Evolutionary conservation across 2,888 invertebrate species (phyloP).

Genomic region (Habroteleia sp.): DNA sequence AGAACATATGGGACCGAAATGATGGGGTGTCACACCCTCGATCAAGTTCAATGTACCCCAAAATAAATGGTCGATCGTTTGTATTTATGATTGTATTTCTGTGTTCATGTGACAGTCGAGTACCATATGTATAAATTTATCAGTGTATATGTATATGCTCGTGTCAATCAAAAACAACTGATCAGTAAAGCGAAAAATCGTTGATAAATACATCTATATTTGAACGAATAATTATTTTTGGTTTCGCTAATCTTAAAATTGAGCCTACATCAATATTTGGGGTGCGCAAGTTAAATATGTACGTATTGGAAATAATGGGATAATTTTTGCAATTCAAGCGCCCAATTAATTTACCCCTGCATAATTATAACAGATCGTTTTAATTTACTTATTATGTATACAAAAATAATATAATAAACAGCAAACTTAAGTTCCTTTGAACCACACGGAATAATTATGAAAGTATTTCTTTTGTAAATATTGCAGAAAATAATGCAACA

Average conservation of each 20-base stretch:
- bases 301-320: slow-evolving; percentile 41
- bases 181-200: slow-evolving; percentile 78
- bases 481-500: too few species aligned
- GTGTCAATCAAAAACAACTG: slow-evolving; percentile 68
- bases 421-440: too few species aligned
- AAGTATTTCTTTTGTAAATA: too few species aligned
- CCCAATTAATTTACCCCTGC: slow-evolving; percentile 13
- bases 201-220: slow-evolving; percentile 76
- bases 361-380: slow-evolving; percentile 28
- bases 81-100: slow-evolving; percentile 67
- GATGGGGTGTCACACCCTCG: slow-evolving; percentile 74
- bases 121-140: slow-evolving; percentile 38
- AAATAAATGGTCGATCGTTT: slow-evolving; percentile 78
- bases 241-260: slow-evolving; percentile 71
- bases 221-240: slow-evolving; percentile 78
- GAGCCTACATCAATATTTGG: slow-evolving; percentile 65
- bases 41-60: slow-evolving; percentile 72
- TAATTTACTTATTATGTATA: slow-evolving; percentile 6
- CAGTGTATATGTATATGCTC: slow-evolving; percentile 41
- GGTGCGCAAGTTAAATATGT: slow-evolving; percentile 53
- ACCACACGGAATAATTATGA: too few species aligned
- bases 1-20: slow-evolving; percentile 78
- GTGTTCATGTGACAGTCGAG: slow-evolving; percentile 63
- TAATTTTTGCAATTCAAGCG: slow-evolving; percentile 37
- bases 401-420: slow-evolving; percentile 6